Conservation (phyloP, 2,888 invertebrate species). For the Tetranychus piercei region DNA sequence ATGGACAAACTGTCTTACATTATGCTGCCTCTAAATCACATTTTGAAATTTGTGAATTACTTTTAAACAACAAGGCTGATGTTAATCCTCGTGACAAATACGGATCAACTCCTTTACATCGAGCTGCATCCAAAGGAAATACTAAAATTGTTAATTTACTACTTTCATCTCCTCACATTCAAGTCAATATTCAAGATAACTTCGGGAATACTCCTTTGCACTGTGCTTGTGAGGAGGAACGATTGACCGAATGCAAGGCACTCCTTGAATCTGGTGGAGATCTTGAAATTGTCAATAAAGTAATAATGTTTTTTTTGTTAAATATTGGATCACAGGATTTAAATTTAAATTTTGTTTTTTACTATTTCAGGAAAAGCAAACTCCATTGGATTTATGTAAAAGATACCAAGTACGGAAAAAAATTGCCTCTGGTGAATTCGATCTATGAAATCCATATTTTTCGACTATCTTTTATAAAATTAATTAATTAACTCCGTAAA, state of each 20-base stretch:
- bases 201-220: constrained; percentile 60
- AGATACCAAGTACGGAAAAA: no score
- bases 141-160: constrained; percentile 48
- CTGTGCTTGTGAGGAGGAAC: constrained; percentile 60
- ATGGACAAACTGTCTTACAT: constrained; percentile 60
- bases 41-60: constrained; percentile 40
- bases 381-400: no score
- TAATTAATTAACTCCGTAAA: no score
- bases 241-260: constrained; percentile 46
- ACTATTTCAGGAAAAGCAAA: no score
- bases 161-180: constrained; percentile 38
- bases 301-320: not conserved
- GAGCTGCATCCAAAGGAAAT: constrained; percentile 59
- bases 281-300: constrained; percentile 25
- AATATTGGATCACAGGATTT: not conserved
- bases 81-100: constrained; percentile 17
- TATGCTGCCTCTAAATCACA: constrained; percentile 71
- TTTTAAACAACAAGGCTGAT: constrained; percentile 25
- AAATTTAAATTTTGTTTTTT: not conserved
- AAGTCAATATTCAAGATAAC: constrained; percentile 43
- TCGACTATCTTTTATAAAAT: no score
- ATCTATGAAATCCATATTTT: no score
- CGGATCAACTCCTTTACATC: constrained; percentile 47
- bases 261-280: constrained; percentile 47
- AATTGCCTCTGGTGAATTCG: no score